phyloP scores from a whole-genome alignment of 2,888 invertebrate species.

The Cyclophora punctaria region DNA sequence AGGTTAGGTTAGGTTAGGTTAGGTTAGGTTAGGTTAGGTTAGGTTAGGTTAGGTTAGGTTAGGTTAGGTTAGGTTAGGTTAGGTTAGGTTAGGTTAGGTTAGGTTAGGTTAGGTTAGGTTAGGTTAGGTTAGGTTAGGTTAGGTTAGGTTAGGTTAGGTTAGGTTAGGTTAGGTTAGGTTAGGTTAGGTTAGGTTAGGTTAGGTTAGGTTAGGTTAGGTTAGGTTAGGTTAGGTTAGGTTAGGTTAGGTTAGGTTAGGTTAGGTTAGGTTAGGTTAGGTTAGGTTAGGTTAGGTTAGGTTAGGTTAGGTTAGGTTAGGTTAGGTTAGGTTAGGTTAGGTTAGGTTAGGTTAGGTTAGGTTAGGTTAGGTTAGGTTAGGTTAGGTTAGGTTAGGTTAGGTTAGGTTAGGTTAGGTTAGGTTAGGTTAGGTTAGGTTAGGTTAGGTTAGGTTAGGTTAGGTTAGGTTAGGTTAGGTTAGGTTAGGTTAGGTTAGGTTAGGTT shows the following conservation, averaged over 20 bases:
- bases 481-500: slow-evolving; percentile 20
- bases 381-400: slow-evolving; percentile 18
- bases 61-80: slow-evolving; percentile 14
- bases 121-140: slow-evolving; percentile 12
- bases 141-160: slow-evolving; percentile 13
- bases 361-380: slow-evolving; percentile 18
- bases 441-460: slow-evolving; percentile 19
- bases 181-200: slow-evolving; percentile 13
- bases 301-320: slow-evolving; percentile 16
- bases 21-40: slow-evolving; percentile 14
- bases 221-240: slow-evolving; percentile 14
- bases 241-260: slow-evolving; percentile 15
- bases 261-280: slow-evolving; percentile 15
- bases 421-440: slow-evolving; percentile 18
- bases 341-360: slow-evolving; percentile 13
- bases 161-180: slow-evolving; percentile 12
- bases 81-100: slow-evolving; percentile 12
- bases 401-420: slow-evolving; percentile 19
- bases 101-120: slow-evolving; percentile 9
- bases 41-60: slow-evolving; percentile 14
- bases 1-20: slow-evolving; percentile 12
- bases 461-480: slow-evolving; percentile 16
- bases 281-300: slow-evolving; percentile 15
- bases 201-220: slow-evolving; percentile 12
- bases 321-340: slow-evolving; percentile 15